Percentiles rank a stretch among this genome's conserved stretches.
phyloP scores from a whole-genome alignment of 2,113 vertebrate species.

The Haplochromis vanheusdeni region DNA sequence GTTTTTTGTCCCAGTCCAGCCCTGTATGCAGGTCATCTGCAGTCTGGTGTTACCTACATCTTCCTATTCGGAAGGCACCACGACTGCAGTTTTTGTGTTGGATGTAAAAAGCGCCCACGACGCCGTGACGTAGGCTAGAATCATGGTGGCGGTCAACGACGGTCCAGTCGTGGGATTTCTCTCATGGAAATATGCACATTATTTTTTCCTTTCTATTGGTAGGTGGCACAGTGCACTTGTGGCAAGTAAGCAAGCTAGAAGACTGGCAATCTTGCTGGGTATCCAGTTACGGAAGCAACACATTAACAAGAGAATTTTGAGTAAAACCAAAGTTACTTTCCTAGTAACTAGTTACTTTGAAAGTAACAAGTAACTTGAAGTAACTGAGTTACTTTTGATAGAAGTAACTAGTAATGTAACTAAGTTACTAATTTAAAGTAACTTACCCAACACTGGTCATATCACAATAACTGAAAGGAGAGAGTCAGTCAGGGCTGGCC shows the following conservation, averaged over 20 bases:
- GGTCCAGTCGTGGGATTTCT: not conserved
- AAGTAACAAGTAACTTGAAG: not conserved
- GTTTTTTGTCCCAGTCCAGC: too few species aligned
- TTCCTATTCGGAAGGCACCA: not conserved
- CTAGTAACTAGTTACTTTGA: not conserved
- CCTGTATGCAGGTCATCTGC: too few species aligned
- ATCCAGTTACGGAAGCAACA: not conserved
- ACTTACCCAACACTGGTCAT: not conserved
- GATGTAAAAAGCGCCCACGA: not conserved
- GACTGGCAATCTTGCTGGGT: not conserved
- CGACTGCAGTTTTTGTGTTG: not conserved
- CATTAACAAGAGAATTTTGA: not conserved
- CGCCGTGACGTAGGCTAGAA: not conserved
- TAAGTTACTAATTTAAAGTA: not conserved
- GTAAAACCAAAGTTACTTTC: not conserved
- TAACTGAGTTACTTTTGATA: not conserved
- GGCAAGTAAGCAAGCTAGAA: not conserved
- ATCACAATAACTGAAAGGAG: not conserved
- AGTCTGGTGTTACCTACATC: too few species aligned
- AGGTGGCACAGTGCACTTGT: not conserved
- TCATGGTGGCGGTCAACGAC: not conserved
- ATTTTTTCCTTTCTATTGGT: not conserved
- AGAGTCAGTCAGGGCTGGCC: not conserved
- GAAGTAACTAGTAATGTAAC: not conserved
- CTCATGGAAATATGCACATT: fast-evolving